Base-by-base conservation (phyloP, 2,797 vertebrate species). In the Coregonus ussuriensis region DNA sequence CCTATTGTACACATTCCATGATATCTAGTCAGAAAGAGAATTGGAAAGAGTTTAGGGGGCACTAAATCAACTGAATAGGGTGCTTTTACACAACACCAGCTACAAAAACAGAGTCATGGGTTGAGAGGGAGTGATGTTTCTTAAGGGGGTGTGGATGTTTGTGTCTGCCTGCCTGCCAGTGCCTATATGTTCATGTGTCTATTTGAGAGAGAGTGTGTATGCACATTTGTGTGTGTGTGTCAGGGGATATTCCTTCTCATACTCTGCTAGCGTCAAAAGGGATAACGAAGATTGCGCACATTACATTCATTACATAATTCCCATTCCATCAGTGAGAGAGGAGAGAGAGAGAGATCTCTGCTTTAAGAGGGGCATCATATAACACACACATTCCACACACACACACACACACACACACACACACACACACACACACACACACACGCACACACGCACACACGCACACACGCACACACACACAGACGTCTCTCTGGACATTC, bases 281-380 rank as follows among this genome's bases (percentile, higher is more conserved):
- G 29, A 65, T 21, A 35, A 14, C 62, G 35, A 7, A 76, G 31
- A 79, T 63, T 69, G 70, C 68, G 79, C 9, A 18, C 33, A 71
- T 76, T 37, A 59, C 21, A 92, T 75, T 33, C 52, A 72, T 79
- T 74, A 73, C 75, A 80, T 75, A 69, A 74, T 71, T 52, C 41
- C 31, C 63, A 71, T 75, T 68, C 71, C 68, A 77, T 25, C 54
- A 11, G 76, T 33, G 77, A 52, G 67, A 69, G 16, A 16, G 16
- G 67, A 69, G 33, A 33, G 53, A 77, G 76, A 63, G 74, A 71
- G 77, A 37, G 37, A 73, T 66, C 13, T 13, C 29, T 4, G 29
- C 25, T 66, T 21, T 29, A 13, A 66, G 29, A 66, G 63, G 25
- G 29, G 29, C 29, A 31, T 66, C 29, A 5, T 66, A 74, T 68